Conservation (phyloP, 1,140 invertebrate species). For the Riptortus pedestris region DNA sequence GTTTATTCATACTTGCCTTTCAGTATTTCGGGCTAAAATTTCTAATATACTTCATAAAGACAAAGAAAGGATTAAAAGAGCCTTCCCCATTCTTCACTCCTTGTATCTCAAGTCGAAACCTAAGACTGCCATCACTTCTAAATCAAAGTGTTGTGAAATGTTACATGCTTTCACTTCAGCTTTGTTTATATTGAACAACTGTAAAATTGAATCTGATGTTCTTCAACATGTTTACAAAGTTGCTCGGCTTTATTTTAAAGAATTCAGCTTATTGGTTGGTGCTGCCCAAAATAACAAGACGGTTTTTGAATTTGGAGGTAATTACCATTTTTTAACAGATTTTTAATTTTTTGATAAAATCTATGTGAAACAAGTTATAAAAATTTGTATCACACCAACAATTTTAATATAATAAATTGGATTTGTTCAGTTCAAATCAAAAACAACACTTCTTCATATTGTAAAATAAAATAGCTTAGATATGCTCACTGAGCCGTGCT, state of each 20-base stretch:
- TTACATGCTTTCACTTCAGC: background rate
- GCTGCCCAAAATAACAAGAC: no score
- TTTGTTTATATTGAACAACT: background rate
- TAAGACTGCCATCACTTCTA: background rate
- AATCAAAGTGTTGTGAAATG: background rate
- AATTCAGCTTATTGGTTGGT: background rate
- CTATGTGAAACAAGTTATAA: no score
- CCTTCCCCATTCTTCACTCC: background rate
- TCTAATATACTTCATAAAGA: background rate
- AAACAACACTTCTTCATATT: no score
- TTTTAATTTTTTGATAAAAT: no score
- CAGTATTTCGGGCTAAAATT: background rate
- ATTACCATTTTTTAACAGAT: constrained; percentile 5
- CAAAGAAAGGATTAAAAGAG: background rate
- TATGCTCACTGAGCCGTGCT: no score
- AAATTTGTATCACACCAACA: no score
- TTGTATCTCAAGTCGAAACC: background rate
- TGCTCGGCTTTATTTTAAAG: background rate
- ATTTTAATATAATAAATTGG: no score
- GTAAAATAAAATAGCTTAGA: no score
- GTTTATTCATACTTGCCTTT: background rate
- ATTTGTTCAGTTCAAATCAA: no score
- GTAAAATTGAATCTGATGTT: background rate
- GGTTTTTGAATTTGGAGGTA: constrained; percentile 1
- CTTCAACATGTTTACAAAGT: background rate